Conservation (phyloP, 2,113 vertebrate species). For the Gallinago media region DNA sequence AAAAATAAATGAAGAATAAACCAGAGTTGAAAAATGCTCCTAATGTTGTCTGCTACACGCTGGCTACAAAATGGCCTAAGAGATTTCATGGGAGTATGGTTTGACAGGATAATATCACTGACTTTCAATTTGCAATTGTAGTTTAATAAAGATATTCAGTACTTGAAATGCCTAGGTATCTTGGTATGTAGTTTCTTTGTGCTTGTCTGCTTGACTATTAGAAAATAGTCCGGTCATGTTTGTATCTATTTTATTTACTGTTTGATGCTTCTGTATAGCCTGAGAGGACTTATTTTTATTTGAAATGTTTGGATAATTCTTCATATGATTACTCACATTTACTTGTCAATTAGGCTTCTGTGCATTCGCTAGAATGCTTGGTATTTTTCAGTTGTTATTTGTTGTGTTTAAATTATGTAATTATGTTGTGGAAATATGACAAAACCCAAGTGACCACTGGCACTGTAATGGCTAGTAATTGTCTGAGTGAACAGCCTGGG, state of each 20-base stretch:
- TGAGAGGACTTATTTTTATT: neutral
- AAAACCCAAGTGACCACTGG: neutral
- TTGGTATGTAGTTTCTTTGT: neutral
- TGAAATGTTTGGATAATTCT: neutral
- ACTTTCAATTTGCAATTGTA: neutral
- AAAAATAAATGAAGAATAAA: neutral
- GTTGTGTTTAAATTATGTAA: neutral
- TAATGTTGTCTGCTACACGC: neutral
- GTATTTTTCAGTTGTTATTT: neutral
- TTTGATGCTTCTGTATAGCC: neutral
- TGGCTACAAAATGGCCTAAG: neutral
- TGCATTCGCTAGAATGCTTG: neutral
- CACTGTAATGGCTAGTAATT: neutral
- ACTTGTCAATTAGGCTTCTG: neutral
- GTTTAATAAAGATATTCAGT: neutral
- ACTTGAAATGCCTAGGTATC: neutral
- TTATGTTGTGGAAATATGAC: neutral
- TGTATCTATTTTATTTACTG: neutral
- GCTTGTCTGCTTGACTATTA: neutral
- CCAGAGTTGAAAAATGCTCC: neutral
- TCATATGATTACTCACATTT: neutral
- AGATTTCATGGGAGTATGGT: neutral
- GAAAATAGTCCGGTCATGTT: neutral
- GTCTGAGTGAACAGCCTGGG: neutral
- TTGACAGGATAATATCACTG: neutral